These are phyloP conservation scores for Eubucco bourcierii DNA, from an alignment of 2,113 vertebrate genomes.

Conservation along the genomic window DNA sequence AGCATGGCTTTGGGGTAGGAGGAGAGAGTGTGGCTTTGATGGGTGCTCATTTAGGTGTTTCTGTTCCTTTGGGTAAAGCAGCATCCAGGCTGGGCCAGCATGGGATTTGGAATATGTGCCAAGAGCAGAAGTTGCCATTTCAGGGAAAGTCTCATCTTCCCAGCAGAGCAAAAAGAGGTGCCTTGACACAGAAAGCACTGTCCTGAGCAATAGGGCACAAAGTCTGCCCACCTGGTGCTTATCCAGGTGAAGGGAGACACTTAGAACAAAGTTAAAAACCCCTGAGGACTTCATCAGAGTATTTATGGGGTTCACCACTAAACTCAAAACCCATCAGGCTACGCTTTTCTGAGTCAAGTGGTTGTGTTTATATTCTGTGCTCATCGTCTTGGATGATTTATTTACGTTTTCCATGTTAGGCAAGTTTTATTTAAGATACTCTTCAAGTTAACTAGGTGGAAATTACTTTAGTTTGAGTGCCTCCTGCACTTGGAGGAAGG, in stretches of 20 bases:
- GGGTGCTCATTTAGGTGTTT: accelerated
- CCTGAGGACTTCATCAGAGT: neutral
- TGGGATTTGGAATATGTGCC: accelerated
- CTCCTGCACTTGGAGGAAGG: neutral
- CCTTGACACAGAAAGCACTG: neutral
- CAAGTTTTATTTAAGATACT: neutral
- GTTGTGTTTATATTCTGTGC: neutral
- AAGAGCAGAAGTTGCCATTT: neutral
- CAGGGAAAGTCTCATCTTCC: neutral
- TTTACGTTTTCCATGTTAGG: neutral
- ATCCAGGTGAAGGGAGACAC: accelerated
- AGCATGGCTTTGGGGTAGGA: neutral
- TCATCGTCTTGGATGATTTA: neutral
- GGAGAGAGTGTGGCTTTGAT: neutral
- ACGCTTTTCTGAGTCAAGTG: neutral
- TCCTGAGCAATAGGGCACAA: neutral
- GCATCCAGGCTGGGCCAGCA: accelerated
- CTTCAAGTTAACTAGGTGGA: neutral
- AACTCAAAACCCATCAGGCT: neutral
- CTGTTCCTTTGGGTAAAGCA: neutral
- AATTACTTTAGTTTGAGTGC: neutral
- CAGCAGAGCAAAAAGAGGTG: neutral
- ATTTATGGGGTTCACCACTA: neutral
- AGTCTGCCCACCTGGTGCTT: accelerated
- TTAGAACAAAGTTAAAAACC: neutral